phyloP scores from a whole-genome alignment of 2,888 invertebrate species.

The Carcina quercana region DNA sequence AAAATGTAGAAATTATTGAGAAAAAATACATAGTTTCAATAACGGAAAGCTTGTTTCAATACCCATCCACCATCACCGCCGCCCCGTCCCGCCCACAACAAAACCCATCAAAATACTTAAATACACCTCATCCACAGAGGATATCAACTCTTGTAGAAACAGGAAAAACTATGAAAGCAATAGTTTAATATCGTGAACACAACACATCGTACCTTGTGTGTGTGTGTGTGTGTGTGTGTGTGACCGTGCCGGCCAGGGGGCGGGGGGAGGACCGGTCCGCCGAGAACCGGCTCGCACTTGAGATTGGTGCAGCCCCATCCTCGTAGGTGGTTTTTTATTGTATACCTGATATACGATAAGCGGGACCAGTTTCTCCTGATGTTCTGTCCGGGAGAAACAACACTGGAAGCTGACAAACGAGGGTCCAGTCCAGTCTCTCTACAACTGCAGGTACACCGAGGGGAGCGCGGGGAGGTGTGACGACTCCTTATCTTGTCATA shows the following conservation, averaged over 20 bases:
- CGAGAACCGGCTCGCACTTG: constrained; percentile 26
- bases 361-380: constrained; percentile 6
- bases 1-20: constrained; percentile 68
- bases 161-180: no score
- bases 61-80: constrained; percentile 17
- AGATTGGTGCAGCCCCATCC: constrained; percentile 43
- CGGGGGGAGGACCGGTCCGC: constrained; percentile 24
- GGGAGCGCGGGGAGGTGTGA: no score
- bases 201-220: no score
- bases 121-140: no score
- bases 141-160: no score
- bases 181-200: no score
- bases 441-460: no score
- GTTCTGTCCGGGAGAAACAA: constrained; percentile 1
- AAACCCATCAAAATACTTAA: no score
- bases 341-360: background rate
- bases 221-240: no score
- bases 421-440: constrained; percentile 1
- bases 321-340: background rate
- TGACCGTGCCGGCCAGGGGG: no score
- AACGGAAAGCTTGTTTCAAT: constrained; percentile 52
- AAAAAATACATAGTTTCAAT: constrained; percentile 71
- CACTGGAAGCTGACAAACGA: constrained; percentile 6
- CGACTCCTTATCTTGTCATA: no score
- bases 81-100: no score